Evolutionary conservation across 1,140 invertebrate genomes (phyloP), one percentile per base, ranked within the genome.

Genomic region (Armadillidium nasatum): DNA sequence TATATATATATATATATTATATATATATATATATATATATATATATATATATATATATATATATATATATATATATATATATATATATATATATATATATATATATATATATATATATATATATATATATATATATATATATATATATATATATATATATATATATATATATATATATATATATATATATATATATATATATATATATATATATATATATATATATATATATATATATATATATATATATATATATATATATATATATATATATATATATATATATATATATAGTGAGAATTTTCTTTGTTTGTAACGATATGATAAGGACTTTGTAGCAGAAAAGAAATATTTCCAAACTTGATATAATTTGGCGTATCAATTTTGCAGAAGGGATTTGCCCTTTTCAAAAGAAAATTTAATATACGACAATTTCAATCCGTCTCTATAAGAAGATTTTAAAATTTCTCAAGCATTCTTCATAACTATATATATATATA

Each of bases 1-100:
- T n/a, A n/a, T n/a, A n/a, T n/a, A n/a, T n/a, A n/a, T n/a, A n/a
- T n/a, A n/a, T n/a, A n/a, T n/a, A n/a, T n/a, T 33, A 33, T 33
- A 33, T 60, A 60, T 60, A 60, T 60, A 60, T 60, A 60, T 60
- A 60, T 60, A 60, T 60, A 60, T 60, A 60, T 60, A 60, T 60
- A 60, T 60, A 60, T 60, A 60, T 60, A 21, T 60, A 60, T 60
- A 60, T 60, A 60, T 60, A 60, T 60, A 60, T 60, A 60, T 60
- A 60, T n/a, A 60, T 60, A 60, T 60, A 60, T 60, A 60, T 60
- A 60, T 60, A 60, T 60, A 60, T 60, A 60, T 60, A 60, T 60
- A 60, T 60, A 60, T 60, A 60, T 60, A 60, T 60, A 60, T 60
- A 60, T 60, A 60, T 60, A 60, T 60, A 60, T 60, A 60, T 60